A percentile compares a stretch with the other conserved stretches of the same genome.
These are phyloP conservation scores for Sphinx pinastri DNA, from an alignment of 2,888 invertebrate species.

Conservation along the genomic window DNA sequence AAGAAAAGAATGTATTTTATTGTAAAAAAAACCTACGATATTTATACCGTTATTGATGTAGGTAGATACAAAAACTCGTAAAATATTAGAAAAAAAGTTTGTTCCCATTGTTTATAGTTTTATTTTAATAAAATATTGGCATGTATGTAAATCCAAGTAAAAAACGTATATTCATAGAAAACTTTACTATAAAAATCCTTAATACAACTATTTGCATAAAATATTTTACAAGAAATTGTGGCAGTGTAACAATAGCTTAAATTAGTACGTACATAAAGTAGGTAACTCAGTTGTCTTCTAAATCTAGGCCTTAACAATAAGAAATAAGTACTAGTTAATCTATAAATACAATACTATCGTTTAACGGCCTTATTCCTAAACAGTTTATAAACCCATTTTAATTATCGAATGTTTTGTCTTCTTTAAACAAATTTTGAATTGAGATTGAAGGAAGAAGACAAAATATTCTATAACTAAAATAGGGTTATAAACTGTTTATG, in stretches of 20 bases:
- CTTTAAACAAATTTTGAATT: no score
- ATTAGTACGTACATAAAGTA: slow-evolving; percentile 50
- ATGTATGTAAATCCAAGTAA: slow-evolving; percentile 29
- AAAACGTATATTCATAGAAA: slow-evolving; percentile 52
- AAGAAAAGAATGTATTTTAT: no score
- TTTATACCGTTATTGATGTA: no score
- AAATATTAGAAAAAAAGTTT: no score
- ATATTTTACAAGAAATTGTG: slow-evolving; percentile 29
- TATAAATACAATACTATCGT: slow-evolving; percentile 47
- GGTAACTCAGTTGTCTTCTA: slow-evolving; percentile 64
- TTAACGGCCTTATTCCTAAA: slow-evolving; percentile 16
- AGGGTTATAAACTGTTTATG: no score
- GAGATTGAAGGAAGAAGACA: no score
- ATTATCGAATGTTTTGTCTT: no score
- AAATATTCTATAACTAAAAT: no score
- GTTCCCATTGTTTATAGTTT: not conserved
- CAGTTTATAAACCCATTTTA: no score
- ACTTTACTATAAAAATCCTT: slow-evolving; percentile 63
- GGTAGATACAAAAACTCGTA: no score
- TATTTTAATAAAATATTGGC: not conserved
- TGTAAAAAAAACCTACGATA: no score
- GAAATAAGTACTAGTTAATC: slow-evolving; percentile 42
- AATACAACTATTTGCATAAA: slow-evolving; percentile 13
- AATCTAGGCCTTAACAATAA: slow-evolving; percentile 44
- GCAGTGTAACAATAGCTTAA: slow-evolving; percentile 39